A percentile compares a stretch with the other conserved stretches of the same genome.
Evolutionary conservation across 2,113 vertebrate species (phyloP).

Genomic region (Psammodynastes pulverulentus): DNA sequence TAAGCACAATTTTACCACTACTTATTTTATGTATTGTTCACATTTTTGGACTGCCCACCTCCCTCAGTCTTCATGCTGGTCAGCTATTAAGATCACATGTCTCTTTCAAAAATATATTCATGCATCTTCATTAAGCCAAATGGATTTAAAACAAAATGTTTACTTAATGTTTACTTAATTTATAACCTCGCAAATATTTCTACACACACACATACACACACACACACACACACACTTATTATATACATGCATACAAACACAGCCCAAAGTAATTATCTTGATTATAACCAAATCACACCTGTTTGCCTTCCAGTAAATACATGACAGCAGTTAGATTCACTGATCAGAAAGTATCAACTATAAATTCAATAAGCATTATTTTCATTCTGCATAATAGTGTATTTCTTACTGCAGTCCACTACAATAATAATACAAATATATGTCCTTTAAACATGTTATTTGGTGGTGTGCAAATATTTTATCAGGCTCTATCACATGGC

Average conservation of each 20-base stretch:
- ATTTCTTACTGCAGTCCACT: constrained; percentile 56
- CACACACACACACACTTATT: neutral
- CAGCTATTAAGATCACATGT: neutral
- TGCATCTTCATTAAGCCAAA: constrained; percentile 43
- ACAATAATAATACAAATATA: constrained; percentile 54
- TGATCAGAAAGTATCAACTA: constrained; percentile 59
- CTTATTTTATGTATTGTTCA: neutral
- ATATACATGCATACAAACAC: constrained; percentile 53
- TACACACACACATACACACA: neutral
- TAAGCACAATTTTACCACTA: neutral
- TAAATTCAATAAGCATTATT: constrained; percentile 66
- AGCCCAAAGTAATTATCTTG: constrained; percentile 43
- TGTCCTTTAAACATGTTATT: constrained; percentile 17
- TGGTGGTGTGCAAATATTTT: neutral
- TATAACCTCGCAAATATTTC: neutral
- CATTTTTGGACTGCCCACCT: neutral
- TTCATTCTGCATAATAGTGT: constrained; percentile 54
- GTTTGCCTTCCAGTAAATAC: constrained; percentile 58
- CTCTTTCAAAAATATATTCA: constrained; percentile 33
- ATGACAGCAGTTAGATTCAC: constrained; percentile 62
- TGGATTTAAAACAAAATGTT: constrained; percentile 38
- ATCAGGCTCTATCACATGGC: neutral
- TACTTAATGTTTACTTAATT: constrained; percentile 51
- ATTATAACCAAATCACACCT: constrained; percentile 58
- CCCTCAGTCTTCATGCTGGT: neutral